Evolutionary conservation across 2,888 invertebrate genomes (phyloP), one percentile per base, ranked within the genome.

Genomic region (Idaea dimidiata): DNA sequence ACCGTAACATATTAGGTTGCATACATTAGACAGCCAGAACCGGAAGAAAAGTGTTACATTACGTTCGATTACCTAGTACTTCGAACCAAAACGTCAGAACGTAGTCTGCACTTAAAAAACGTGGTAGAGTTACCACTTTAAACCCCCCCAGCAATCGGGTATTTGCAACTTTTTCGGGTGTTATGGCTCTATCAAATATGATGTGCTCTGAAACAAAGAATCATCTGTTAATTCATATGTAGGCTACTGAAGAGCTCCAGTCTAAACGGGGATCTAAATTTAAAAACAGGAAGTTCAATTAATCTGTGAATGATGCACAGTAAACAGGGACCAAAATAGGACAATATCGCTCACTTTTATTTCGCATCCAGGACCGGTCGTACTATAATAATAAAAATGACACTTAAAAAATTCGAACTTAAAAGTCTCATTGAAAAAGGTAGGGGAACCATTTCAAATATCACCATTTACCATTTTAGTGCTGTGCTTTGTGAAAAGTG

Each of bases 261-360:
- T 71, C 73, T 71, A 60, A 24, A 59, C 74, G 75, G 75, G 79
- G 72, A 71, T 82, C 83, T 86, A 84, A 87, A 89, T 91, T 84
- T 87, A 87, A 85, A 89, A 86, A 82, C 89, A 88, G 91, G 91
- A 91, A 84, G 89, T 91, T 91, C 83, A 91, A 91, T 91, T 90
- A 86, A 86, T 83, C 81, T 72, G 78, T 79, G 82, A 83, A 87
- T 85, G 88, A 88, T 89, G 86, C 84, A 84, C 82, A 76, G 80
- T 88, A 88, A 89, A 86, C 82, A 88, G 88, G 87, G 85, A 86
- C 85, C 80, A 81, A 90, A 91, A 89, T 90, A 89, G 88, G 84
- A 86, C 84, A 81, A 76, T 70, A 72, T 77, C 62, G 83, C 79
- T 84, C 87, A 86, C 79, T 85, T 83, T 87, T 86, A 85, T 87